Conservation (phyloP, 2,888 invertebrate species). For the Thereva unica region DNA sequence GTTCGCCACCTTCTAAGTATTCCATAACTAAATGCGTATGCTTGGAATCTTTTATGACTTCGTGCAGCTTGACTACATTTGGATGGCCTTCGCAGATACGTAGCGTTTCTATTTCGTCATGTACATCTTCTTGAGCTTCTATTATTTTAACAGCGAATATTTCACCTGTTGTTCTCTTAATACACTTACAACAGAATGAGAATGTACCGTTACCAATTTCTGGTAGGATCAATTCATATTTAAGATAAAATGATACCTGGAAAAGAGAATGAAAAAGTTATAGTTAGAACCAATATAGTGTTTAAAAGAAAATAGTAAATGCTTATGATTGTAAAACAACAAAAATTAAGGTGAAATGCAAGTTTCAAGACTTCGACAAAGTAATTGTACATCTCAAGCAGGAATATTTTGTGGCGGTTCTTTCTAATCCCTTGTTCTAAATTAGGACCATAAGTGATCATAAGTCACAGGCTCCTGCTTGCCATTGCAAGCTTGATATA, state of each 20-base stretch:
- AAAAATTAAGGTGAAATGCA: too few species aligned
- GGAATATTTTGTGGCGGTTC: too few species aligned
- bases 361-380: too few species aligned
- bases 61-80: slow-evolving; percentile 81
- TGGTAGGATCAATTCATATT: slow-evolving; percentile 72
- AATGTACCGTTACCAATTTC: slow-evolving; percentile 87
- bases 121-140: slow-evolving; percentile 35
- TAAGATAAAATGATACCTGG: slow-evolving; percentile 46
- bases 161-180: slow-evolving; percentile 71
- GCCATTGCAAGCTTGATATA: too few species aligned
- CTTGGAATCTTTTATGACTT: slow-evolving; percentile 82
- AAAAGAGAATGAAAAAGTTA: neutral
- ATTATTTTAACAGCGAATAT: slow-evolving; percentile 85
- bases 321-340: neutral
- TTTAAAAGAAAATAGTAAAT: slow-evolving; percentile 31
- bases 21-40: slow-evolving; percentile 92
- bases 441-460: too few species aligned
- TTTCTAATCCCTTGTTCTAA: too few species aligned
- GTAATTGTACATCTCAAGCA: too few species aligned
- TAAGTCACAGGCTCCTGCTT: too few species aligned
- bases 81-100: slow-evolving; percentile 85
- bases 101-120: slow-evolving; percentile 74
- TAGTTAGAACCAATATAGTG: neutral
- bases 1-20: slow-evolving; percentile 80
- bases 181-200: slow-evolving; percentile 82